Percentiles rank a stretch among this genome's conserved stretches.
phyloP scores from a whole-genome alignment of 1,140 invertebrate genomes.

The Gonatopus flavifemur region DNA sequence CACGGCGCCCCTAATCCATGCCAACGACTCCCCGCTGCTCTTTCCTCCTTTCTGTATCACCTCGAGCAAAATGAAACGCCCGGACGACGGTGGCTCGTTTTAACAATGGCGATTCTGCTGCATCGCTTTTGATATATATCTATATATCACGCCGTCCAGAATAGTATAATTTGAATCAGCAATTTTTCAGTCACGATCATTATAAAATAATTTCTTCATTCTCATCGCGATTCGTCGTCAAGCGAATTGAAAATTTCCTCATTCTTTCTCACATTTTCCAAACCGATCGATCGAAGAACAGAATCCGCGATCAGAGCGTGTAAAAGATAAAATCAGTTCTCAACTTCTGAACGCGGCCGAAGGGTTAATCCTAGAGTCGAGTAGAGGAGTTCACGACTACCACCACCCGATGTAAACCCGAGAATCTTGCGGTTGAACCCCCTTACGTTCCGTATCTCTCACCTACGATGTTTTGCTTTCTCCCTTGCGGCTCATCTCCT shows the following conservation, averaged over 20 bases:
- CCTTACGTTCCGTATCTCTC: not conserved
- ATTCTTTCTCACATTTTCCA: too few relatives aligned
- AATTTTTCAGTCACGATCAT: too few relatives aligned
- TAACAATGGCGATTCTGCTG: not conserved
- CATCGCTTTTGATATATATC: not conserved
- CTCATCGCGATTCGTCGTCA: too few relatives aligned
- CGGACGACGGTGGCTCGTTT: not conserved
- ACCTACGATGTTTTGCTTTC: too few relatives aligned
- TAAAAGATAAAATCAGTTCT: conserved; percentile 29
- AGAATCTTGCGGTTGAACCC: conserved; percentile 37
- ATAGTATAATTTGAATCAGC: too few relatives aligned
- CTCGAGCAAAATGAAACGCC: conserved; percentile 12
- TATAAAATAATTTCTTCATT: too few relatives aligned
- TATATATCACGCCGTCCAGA: not conserved
- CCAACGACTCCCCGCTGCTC: conserved; percentile 15
- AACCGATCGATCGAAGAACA: too few relatives aligned
- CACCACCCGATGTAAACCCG: conserved; percentile 36
- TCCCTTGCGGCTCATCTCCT: too few relatives aligned
- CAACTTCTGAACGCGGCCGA: conserved; percentile 23
- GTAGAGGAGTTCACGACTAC: conserved; percentile 31
- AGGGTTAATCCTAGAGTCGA: conserved; percentile 30
- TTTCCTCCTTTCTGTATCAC: conserved; percentile 10
- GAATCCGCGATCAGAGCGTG: conserved; percentile 7
- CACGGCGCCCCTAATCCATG: conserved; percentile 20
- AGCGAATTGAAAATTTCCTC: too few relatives aligned